phyloP scores from a whole-genome alignment of 92 coral and sea anemone genomes.

The Heliopora coerulea region DNA sequence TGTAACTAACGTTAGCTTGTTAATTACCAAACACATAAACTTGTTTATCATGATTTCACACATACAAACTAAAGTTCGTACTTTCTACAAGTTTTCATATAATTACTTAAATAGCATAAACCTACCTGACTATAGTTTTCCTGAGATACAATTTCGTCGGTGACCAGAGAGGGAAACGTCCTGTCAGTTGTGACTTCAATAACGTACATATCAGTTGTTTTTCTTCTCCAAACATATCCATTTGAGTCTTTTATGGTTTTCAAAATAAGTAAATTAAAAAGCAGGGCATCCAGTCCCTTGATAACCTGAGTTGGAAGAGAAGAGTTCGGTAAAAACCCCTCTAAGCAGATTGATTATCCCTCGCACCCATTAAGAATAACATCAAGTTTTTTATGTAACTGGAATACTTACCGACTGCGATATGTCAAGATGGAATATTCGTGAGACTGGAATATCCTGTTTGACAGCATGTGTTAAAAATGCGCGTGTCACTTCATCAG shows the following conservation, averaged over 20 bases:
- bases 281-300: constrained; percentile 59
- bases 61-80: too few species aligned
- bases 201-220: constrained; percentile 63
- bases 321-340: not conserved
- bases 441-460: constrained; percentile 73
- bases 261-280: constrained; percentile 67
- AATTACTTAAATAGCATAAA: too few species aligned
- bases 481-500: constrained; percentile 54
- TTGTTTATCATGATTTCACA: too few species aligned
- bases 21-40: too few species aligned
- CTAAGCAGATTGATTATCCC: not conserved
- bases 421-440: constrained; percentile 86
- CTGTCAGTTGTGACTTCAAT: constrained; percentile 64
- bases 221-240: constrained; percentile 77
- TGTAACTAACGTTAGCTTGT: too few species aligned
- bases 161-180: not conserved
- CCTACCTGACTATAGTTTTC: constrained; percentile 4
- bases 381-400: not conserved
- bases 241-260: constrained; percentile 61
- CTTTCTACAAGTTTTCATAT: too few species aligned
- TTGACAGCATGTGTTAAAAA: constrained; percentile 62
- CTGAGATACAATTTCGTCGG: not conserved
- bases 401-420: constrained; percentile 73
- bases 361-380: not conserved
- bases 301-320: constrained; percentile 1